Base-by-base conservation (phyloP, 2,797 vertebrate species). In the Eidolon dupreanum region DNA sequence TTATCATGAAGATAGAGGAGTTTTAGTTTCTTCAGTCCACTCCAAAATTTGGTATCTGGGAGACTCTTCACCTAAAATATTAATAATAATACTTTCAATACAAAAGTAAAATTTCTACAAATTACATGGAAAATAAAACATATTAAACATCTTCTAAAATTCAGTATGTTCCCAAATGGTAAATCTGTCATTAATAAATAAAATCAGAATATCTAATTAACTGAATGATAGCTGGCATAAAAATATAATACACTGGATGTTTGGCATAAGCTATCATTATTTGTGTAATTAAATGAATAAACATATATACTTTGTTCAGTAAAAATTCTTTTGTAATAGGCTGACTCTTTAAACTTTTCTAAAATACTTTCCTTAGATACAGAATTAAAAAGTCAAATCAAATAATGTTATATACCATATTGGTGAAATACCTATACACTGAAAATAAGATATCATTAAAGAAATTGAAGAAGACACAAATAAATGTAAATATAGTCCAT, bases 1-100 rank as follows among this genome's bases (percentile, higher is more conserved):
- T 98, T 99, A 97, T 98, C 96, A 88, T 98, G 98, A 71, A 99
- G 98, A 98, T 98, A 98, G 1, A 99, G 98, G 3, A 99, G 94
- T 88, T 98, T 98, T 68, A 99, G 87, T 57, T 96, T 66, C 96
- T 97, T 98, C 63, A 98, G 87, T 71, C 96, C 88, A 66, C 86
- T 93, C 99, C 99, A 98, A 97, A 98, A 98, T 38, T 41, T 90
- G 33, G 51, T 85, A 66, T 95, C 97, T 82, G 98, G 98, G 68
- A 99, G 97, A 91, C 51, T 95, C 82, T 90, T 53, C 94, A 99
- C 98, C 98, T 98, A 95, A 96, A 98, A 98, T 75, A 97, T 63
- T 4, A 66, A 94, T 84, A 96, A 95, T n/a, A 87, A 86, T 38
- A 90, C 12, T 2, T 43, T 55, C 19, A 82, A 55, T 61, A 92